phyloP scores from a whole-genome alignment of 2,797 vertebrate species.

The Sebastes paucispinis region DNA sequence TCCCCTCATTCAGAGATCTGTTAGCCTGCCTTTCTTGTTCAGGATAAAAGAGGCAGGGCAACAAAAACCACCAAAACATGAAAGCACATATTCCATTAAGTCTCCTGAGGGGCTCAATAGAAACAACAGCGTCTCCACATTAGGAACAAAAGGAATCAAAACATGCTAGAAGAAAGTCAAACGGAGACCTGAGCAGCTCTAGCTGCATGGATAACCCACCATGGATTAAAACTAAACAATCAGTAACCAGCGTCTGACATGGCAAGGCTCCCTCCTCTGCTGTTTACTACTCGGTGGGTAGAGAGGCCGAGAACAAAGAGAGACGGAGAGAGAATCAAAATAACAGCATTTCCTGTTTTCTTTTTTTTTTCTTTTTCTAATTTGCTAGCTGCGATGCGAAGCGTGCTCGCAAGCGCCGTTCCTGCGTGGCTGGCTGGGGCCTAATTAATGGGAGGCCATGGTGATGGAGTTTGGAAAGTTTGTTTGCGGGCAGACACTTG shows the following conservation, averaged over 20 bases:
- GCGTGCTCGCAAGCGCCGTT: conserved; percentile 67
- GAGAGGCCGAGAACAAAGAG: conserved; percentile 65
- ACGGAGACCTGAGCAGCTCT: conserved; percentile 59
- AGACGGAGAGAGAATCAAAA: conserved; percentile 57
- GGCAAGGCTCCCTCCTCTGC: conserved; percentile 48
- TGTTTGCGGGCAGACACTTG: conserved; percentile 70
- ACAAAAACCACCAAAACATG: conserved; percentile 60
- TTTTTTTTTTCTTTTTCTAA: conserved; percentile 58
- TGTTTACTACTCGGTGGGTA: conserved; percentile 59
- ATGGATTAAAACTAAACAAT: conserved; percentile 71
- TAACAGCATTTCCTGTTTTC: conserved; percentile 60
- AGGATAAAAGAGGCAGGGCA: conserved; percentile 51
- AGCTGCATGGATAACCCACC: conserved; percentile 69
- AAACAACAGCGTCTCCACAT: conserved; percentile 64
- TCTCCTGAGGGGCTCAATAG: conserved; percentile 59
- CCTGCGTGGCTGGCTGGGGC: conserved; percentile 74
- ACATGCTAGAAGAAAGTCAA: conserved; percentile 54
- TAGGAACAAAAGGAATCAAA: conserved; percentile 55
- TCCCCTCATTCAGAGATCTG: conserved; percentile 57
- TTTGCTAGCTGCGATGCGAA: conserved; percentile 74
- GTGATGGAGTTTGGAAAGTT: conserved; percentile 83
- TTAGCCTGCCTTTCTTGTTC: conserved; percentile 38
- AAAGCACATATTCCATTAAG: conserved; percentile 68
- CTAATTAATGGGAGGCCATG: conserved; percentile 82
- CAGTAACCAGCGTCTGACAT: conserved; percentile 62